Evolutionary conservation across 2,797 vertebrate species (phyloP).

Genomic region (Sebastes hopkinsi): DNA sequence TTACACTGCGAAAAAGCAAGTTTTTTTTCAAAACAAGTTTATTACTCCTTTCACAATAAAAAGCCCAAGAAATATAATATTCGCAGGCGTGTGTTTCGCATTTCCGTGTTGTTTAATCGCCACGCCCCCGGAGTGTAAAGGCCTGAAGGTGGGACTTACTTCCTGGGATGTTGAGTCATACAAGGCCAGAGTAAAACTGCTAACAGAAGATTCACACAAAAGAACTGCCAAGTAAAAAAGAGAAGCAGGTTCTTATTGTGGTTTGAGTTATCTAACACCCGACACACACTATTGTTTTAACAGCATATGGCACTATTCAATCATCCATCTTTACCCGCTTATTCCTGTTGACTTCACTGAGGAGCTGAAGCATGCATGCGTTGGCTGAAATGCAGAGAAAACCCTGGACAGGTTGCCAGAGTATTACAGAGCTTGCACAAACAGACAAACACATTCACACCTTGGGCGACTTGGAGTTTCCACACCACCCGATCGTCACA

Average conservation of each 20-base stretch:
- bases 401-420: background rate
- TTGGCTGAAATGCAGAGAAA: background rate
- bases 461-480: background rate
- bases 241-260: background rate
- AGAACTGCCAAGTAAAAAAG: background rate
- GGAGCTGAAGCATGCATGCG: background rate
- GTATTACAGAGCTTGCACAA: background rate
- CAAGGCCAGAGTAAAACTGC: background rate
- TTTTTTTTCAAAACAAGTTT: too few relatives aligned
- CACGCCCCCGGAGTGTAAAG: too few relatives aligned
- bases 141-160: background rate
- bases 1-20: too few relatives aligned
- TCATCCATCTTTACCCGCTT: background rate
- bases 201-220: background rate
- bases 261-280: background rate
- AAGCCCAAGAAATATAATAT: too few relatives aligned
- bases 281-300: background rate
- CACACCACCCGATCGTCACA: background rate
- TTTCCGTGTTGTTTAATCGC: accelerated
- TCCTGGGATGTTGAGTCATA: background rate
- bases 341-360: background rate
- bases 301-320: background rate
- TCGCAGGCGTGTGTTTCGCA: too few relatives aligned
- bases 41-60: too few relatives aligned
- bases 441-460: background rate